phyloP scores from a whole-genome alignment of 1,140 invertebrate species.

The Papilio polytes region DNA sequence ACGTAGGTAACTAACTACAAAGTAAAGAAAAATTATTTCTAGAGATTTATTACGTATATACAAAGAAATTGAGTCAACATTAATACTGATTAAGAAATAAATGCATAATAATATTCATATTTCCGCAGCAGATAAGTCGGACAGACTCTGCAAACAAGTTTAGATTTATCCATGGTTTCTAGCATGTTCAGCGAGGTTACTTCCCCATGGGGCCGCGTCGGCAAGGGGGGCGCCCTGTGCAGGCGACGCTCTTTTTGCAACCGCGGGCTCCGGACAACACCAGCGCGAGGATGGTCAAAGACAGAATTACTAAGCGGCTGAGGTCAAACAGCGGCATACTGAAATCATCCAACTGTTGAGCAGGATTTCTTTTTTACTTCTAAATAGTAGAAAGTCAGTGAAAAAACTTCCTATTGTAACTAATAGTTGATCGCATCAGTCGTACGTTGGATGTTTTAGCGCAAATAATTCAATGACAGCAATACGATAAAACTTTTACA shows the following conservation, averaged over 20 bases:
- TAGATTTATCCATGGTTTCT: conserved; percentile 9
- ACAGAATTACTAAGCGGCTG: conserved; percentile 49
- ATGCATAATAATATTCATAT: conserved; percentile 27
- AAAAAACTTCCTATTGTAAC: too few relatives aligned
- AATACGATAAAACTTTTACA: too few relatives aligned
- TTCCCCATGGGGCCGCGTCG: conserved; percentile 62
- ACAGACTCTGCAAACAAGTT: conserved; percentile 1
- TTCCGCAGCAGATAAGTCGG: conserved; percentile 23
- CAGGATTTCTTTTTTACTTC: not conserved
- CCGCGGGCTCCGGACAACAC: conserved; percentile 53
- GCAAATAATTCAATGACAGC: too few relatives aligned
- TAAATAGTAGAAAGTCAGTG: not conserved
- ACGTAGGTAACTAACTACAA: conserved; percentile 40
- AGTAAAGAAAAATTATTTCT: conserved; percentile 22
- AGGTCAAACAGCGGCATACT: conserved; percentile 59
- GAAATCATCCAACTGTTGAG: conserved; percentile 15
- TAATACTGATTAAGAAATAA: conserved; percentile 14
- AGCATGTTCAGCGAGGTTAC: conserved; percentile 39
- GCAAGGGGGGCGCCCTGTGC: conserved; percentile 64
- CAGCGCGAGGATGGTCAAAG: conserved; percentile 58
- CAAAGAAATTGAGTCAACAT: not conserved
- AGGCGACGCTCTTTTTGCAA: conserved; percentile 61
- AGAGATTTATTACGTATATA: conserved; percentile 34
- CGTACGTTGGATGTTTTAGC: too few relatives aligned
- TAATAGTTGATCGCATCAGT: too few relatives aligned